phyloP scores from a whole-genome alignment of 2,113 vertebrate genomes.

The Parus major region DNA sequence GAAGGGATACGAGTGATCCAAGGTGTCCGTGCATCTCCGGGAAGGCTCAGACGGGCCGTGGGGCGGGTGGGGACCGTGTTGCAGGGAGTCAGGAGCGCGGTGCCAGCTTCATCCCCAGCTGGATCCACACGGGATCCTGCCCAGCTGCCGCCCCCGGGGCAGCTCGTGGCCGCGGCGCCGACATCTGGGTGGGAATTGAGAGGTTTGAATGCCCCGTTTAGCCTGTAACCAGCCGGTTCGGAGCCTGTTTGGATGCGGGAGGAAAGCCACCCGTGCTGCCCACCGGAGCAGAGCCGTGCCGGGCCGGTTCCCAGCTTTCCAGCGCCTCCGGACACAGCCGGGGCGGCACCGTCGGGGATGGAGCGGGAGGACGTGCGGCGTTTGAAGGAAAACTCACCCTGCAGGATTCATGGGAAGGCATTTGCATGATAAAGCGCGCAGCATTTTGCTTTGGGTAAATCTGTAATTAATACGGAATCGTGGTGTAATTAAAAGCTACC shows the following conservation, averaged over 20 bases:
- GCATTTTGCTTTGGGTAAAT: slow-evolving; percentile 23
- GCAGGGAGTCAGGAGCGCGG: fast-evolving
- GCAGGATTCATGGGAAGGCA: not conserved
- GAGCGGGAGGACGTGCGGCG: not conserved
- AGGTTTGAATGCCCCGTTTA: not conserved
- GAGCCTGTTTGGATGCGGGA: not conserved
- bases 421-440: slow-evolving; percentile 25
- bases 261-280: not conserved
- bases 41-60: fast-evolving
- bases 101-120: fast-evolving
- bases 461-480: slow-evolving; percentile 44
- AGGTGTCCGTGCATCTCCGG: fast-evolving
- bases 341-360: not conserved
- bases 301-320: not conserved
- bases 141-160: not conserved
- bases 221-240: not conserved
- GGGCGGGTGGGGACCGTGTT: fast-evolving
- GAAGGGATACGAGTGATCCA: not conserved
- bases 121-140: fast-evolving
- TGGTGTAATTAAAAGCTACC: slow-evolving; percentile 54
- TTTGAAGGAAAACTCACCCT: not conserved
- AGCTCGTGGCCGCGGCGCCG: not conserved
- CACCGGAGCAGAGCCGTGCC: fast-evolving
- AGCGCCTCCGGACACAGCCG: not conserved
- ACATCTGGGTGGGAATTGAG: not conserved